Conservation (phyloP, 2,888 invertebrate genomes). For the Mythimna pallens region DNA sequence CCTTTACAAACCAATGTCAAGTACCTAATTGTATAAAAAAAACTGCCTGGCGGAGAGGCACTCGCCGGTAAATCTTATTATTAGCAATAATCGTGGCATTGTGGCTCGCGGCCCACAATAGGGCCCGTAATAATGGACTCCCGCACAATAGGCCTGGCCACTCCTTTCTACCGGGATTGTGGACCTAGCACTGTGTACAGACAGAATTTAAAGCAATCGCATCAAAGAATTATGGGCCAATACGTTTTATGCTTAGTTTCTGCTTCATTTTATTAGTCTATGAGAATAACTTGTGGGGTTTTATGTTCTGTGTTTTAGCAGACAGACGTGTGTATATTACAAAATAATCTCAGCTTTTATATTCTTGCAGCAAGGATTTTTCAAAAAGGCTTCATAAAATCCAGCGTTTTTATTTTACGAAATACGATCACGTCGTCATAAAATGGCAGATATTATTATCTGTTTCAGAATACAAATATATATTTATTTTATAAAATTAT, state of each 20-base stretch:
- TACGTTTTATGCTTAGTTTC: conserved; percentile 41
- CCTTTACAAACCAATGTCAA: conserved; percentile 60
- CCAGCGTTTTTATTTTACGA: conserved; percentile 3
- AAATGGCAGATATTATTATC: conserved; percentile 27
- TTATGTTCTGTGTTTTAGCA: conserved; percentile 3
- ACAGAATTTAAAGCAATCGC: conserved; percentile 63
- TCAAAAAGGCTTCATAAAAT: conserved; percentile 6
- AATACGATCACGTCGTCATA: conserved; percentile 31
- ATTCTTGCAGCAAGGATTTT: conserved; percentile 15
- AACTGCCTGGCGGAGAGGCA: conserved; percentile 38
- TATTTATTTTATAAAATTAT: conserved; percentile 11
- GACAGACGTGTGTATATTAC: conserved; percentile 22
- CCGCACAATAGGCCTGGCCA: conserved; percentile 69
- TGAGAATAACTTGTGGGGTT: conserved; percentile 4
- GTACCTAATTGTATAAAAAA: conserved; percentile 58
- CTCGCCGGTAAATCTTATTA: conserved; percentile 73
- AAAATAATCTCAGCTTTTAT: conserved; percentile 14
- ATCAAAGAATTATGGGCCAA: conserved; percentile 56
- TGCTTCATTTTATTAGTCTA: conserved; percentile 36
- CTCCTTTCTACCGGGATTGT: conserved; percentile 64
- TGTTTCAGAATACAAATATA: conserved; percentile 24
- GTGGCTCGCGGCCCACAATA: conserved; percentile 71
- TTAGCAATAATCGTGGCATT: conserved; percentile 77
- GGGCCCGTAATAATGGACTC: conserved; percentile 69
- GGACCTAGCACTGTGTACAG: conserved; percentile 52